These are phyloP conservation scores for Alosa sapidissima DNA, from an alignment of 2,797 vertebrate species.

Conservation along the genomic window DNA sequence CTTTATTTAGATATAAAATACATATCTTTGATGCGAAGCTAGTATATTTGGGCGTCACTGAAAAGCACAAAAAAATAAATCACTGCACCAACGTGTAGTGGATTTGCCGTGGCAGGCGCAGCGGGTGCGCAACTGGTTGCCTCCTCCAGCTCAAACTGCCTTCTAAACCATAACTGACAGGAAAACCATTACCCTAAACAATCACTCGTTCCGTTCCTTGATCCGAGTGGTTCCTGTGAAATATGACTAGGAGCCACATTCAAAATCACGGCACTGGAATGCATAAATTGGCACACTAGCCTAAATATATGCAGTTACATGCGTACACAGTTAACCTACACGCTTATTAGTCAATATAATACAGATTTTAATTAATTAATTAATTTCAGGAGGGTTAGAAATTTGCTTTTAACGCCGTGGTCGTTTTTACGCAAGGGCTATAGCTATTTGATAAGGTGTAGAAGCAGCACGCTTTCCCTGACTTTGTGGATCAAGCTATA, in stretches of 20 bases:
- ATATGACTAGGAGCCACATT: neutral
- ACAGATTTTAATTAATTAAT: neutral
- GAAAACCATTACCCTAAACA: conserved; percentile 31
- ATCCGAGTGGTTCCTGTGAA: conserved; percentile 28
- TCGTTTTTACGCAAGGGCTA: neutral
- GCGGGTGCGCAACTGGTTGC: conserved; percentile 73
- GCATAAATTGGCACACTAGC: conserved; percentile 7
- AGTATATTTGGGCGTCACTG: neutral
- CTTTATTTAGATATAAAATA: conserved; percentile 54
- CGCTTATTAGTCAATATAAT: neutral
- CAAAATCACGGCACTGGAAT: neutral
- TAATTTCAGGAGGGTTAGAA: neutral
- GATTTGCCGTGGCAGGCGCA: conserved; percentile 58
- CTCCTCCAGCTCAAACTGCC: conserved; percentile 59
- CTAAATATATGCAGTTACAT: neutral
- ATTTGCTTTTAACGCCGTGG: neutral
- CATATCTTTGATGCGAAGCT: conserved; percentile 35
- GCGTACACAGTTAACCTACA: no score
- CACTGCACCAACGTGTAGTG: conserved; percentile 42
- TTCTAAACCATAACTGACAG: conserved; percentile 22
- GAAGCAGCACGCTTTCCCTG: neutral
- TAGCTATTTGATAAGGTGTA: neutral
- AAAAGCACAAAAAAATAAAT: neutral
- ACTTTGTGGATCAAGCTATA: neutral
- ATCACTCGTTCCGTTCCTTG: conserved; percentile 35